Base-by-base conservation (phyloP, 2,113 vertebrate species). In the Austrofundulus limnaeus region DNA sequence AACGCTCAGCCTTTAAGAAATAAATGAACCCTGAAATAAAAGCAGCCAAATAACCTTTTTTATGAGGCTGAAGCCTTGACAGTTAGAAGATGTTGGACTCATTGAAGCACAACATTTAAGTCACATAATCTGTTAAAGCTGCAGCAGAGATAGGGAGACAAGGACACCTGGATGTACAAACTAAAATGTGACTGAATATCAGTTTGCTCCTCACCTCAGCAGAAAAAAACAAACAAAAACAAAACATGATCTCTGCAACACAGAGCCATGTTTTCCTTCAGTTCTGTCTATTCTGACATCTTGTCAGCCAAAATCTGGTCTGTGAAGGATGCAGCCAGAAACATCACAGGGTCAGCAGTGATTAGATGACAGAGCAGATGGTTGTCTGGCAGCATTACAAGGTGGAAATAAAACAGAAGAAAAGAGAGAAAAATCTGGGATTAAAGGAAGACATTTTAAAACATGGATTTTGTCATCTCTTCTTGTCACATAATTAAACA, bases 281-380 rank as follows among this genome's bases (percentile, higher is more conserved):
- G 11, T 50, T 39, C 21, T 37, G n/a, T 48, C 45, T 52, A 14
- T 20, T 24, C 37, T 58, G 14, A 70, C 48, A 48, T 63, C 20
- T 54, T 42, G 9, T 47, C 57, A 66, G 39, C 17, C 62, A 50
- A 23, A 55, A 19, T 37, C 37, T 25, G 56, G 15, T 17, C 23
- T 39, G 43, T 59, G 28, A 81, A 69, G 50, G 61, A 69, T 58
- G n/a, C 43, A 51, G n/a, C 28, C 21, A 77, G 43, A 42, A 54
- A 71, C 16, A 60, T 61, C 43, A n/a, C 28, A 20, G 25, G 57
- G 47, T 70, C 52, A 45, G 16, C 53, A 57, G 59, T 49, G 49
- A 39, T n/a, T 39, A 9, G 16, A 45, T 4, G 24, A 50, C 28
- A 17, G 39, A 66, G 43, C 49, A 70, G 73, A 70, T 66, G 46